Evolutionary conservation across 2,888 invertebrate species (phyloP).

Genomic region (Dolichopus griseipennis): DNA sequence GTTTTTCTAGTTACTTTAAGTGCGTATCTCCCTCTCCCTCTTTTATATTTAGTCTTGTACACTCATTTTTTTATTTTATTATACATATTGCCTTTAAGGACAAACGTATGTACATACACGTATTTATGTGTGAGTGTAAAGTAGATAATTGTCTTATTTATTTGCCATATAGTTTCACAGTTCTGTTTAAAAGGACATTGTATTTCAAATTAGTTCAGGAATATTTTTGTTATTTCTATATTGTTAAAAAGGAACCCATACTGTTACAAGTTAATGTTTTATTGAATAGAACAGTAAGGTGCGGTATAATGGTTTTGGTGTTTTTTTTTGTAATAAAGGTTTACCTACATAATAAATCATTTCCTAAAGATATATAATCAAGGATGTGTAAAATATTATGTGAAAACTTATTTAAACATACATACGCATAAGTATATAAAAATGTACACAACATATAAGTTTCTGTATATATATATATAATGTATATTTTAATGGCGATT

Average conservation of each 20-base stretch:
- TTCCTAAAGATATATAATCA: neutral
- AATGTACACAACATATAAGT: neutral
- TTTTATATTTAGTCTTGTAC: no score
- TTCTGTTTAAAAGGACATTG: neutral
- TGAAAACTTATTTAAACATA: no score
- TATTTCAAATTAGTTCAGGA: no score
- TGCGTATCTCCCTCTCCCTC: no score
- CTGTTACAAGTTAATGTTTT: no score
- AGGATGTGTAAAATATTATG: neutral
- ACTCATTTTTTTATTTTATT: no score
- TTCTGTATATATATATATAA: neutral
- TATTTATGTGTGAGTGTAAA: neutral
- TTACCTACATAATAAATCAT: neutral
- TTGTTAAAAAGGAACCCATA: no score
- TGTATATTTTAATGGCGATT: neutral
- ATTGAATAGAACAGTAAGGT: neutral
- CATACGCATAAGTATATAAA: neutral
- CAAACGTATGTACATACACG: no score
- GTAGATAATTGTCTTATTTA: neutral
- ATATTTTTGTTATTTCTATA: no score
- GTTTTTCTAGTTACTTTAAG: no score
- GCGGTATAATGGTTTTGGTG: neutral
- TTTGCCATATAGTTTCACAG: neutral
- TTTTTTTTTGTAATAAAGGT: neutral
- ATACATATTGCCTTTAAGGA: no score